Percentiles rank a stretch among this genome's conserved stretches.
phyloP scores from a whole-genome alignment of 1,140 invertebrate genomes.

The Elymnias hypermnestra region DNA sequence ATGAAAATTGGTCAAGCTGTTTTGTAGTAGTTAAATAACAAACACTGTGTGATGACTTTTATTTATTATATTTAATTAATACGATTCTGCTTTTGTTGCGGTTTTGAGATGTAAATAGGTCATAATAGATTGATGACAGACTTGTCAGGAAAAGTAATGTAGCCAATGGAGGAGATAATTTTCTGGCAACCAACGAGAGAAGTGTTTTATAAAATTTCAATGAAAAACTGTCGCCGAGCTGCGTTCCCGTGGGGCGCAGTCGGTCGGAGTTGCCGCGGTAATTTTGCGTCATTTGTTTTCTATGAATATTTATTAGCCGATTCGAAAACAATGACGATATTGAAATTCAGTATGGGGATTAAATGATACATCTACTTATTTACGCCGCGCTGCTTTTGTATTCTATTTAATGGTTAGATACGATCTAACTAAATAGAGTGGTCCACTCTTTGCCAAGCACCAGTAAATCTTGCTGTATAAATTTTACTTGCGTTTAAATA shows the following conservation, averaged over 20 bases:
- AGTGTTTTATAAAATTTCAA: constrained; percentile 68
- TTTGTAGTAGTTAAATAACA: no score
- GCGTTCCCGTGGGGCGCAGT: constrained; percentile 39
- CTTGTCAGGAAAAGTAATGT: constrained; percentile 71
- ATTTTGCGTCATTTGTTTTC: constrained; percentile 65
- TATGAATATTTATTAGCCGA: constrained; percentile 67
- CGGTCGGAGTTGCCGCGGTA: constrained; percentile 45
- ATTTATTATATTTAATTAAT: no score
- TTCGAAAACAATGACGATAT: constrained; percentile 53
- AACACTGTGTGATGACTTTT: no score
- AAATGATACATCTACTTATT: constrained; percentile 2
- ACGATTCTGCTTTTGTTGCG: constrained; percentile 57
- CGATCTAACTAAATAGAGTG: no score
- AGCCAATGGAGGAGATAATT: constrained; percentile 73
- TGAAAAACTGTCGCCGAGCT: constrained; percentile 59
- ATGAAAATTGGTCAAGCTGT: no score
- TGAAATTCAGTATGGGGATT: constrained; percentile 33
- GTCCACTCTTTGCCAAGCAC: no score
- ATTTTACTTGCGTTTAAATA: no score
- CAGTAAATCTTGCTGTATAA: no score
- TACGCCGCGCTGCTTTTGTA: no score
- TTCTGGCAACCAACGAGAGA: constrained; percentile 49
- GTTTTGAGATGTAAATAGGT: constrained; percentile 62
- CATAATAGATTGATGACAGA: constrained; percentile 73
- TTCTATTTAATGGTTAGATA: no score